These are phyloP conservation scores for Xerus inauris DNA, from an alignment of 2,113 vertebrate genomes.

Conservation along the genomic window DNA sequence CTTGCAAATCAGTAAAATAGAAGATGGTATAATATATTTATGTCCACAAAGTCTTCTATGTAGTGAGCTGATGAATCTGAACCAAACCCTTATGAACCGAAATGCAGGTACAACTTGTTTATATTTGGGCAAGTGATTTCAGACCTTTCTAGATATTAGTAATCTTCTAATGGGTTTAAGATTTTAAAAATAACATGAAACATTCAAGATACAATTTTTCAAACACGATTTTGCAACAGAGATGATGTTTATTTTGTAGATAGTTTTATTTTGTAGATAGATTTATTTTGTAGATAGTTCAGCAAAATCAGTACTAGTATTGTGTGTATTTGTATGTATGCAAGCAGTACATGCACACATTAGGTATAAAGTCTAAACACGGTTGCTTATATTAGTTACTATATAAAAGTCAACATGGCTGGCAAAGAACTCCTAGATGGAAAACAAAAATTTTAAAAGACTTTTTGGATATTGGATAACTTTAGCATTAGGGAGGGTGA, in stretches of 20 bases:
- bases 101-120: background rate
- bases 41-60: background rate
- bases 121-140: background rate
- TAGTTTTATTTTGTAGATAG: no score
- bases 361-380: background rate
- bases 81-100: background rate
- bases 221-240: background rate
- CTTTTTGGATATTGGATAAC: conserved; percentile 36
- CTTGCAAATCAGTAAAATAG: conserved; percentile 61
- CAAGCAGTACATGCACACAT: background rate
- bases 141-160: background rate
- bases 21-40: conserved; percentile 23
- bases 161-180: background rate
- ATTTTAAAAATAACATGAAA: background rate
- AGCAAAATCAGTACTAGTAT: background rate
- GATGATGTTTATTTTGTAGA: conserved; percentile 7
- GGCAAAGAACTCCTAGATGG: background rate
- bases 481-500: conserved; percentile 35
- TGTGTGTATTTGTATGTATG: background rate
- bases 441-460: conserved; percentile 38
- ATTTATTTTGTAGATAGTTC: conserved; percentile 9
- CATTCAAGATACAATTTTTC: background rate
- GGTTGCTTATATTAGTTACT: background rate
- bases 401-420: background rate
- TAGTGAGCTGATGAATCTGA: background rate